Percentiles rank a stretch among this genome's conserved stretches.
Evolutionary conservation across 2,113 vertebrate species (phyloP).

Genomic region (Solea senegalensis): DNA sequence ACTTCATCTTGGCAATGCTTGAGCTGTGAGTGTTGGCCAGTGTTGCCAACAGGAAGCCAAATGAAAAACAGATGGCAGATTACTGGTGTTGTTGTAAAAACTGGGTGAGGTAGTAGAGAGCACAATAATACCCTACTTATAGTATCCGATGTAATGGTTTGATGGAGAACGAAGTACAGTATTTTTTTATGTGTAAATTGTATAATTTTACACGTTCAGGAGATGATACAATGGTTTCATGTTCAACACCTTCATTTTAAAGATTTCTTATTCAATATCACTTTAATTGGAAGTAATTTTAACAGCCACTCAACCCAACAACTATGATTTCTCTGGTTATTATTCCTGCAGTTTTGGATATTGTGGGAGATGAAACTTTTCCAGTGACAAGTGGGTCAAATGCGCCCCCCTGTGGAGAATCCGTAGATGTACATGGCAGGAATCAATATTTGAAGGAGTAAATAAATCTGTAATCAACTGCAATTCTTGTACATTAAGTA

Average conservation of each 20-base stretch:
- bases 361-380: not conserved
- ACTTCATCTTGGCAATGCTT: conserved; percentile 47
- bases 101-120: conserved; percentile 16
- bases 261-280: not conserved
- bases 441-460: not conserved
- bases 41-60: conserved; percentile 61
- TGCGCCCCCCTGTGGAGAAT: conserved; percentile 61
- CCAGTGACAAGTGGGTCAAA: not conserved
- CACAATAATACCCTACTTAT: conserved; percentile 17
- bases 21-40: conserved; percentile 43
- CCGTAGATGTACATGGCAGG: conserved; percentile 7
- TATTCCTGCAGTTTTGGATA: too few species aligned
- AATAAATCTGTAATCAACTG: not conserved
- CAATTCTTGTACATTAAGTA: not conserved
- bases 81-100: conserved; percentile 41
- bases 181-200: not conserved
- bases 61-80: conserved; percentile 66
- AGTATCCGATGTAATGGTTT: not conserved
- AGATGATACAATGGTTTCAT: not conserved
- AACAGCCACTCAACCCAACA: not conserved
- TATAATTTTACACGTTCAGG: not conserved
- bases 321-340: not conserved
- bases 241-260: not conserved
- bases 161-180: not conserved
- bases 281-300: not conserved